Evolutionary conservation across 2,797 vertebrate genomes (phyloP).

Genomic region (Craterocephalus amniculus): DNA sequence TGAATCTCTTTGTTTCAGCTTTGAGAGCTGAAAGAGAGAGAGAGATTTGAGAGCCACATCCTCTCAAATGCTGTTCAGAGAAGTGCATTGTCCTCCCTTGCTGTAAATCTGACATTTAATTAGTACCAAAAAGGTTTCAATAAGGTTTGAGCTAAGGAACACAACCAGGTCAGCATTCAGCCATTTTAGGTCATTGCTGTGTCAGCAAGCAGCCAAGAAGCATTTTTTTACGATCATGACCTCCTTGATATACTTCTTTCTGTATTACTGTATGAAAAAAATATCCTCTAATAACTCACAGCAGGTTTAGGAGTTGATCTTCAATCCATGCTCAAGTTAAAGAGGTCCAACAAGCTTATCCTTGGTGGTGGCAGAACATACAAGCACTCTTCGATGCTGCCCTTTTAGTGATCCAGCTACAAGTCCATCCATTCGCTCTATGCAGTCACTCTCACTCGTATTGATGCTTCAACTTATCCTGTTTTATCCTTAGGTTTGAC

Average conservation of each 20-base stretch:
- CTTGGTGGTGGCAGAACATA: not conserved
- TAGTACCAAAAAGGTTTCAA: not conserved
- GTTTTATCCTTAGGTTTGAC: not conserved
- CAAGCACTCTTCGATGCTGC: not conserved
- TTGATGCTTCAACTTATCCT: not conserved
- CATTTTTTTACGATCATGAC: not conserved
- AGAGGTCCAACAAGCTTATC: not conserved
- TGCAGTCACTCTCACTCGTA: not conserved
- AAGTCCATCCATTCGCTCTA: not conserved
- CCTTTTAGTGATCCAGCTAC: slow-evolving; percentile 3
- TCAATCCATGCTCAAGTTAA: not conserved
- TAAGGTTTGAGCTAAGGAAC: not conserved
- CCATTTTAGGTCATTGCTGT: not conserved
- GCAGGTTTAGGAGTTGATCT: not conserved
- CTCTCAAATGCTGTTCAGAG: not conserved
- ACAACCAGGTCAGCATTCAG: not conserved
- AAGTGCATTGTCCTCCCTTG: not conserved
- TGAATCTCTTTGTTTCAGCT: not conserved
- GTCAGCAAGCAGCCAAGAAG: not conserved
- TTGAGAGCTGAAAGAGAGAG: too few species aligned
- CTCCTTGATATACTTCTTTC: not conserved
- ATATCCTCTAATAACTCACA: not conserved
- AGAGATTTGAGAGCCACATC: too few species aligned
- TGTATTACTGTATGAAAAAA: not conserved
- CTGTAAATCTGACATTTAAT: not conserved